Evolutionary conservation across 1,140 invertebrate species (phyloP).

Genomic region (Caenorhabditis elegans): DNA sequence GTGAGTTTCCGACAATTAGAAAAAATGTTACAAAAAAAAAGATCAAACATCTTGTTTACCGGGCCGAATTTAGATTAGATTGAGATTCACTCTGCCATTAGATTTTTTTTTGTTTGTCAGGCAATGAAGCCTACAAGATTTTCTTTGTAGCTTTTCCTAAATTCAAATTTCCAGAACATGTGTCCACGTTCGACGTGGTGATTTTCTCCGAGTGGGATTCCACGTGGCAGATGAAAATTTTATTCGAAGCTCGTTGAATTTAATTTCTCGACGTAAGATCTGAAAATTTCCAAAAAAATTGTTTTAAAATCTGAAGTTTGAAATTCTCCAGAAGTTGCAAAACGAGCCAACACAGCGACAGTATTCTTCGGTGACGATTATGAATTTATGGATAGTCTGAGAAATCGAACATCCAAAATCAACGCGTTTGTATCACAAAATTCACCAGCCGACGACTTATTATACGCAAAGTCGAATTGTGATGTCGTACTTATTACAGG

Average conservation of each 20-base stretch:
- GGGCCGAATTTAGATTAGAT: too few species aligned
- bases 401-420: not conserved
- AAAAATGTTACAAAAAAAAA: too few species aligned
- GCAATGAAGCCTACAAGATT: too few species aligned
- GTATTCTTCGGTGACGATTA: slow-evolving; percentile 2
- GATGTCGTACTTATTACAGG: not conserved
- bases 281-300: too few species aligned
- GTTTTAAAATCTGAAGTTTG: not conserved
- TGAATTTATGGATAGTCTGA: not conserved
- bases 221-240: not conserved
- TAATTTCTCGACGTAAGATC: too few species aligned
- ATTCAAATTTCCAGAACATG: not conserved
- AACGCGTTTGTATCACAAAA: not conserved
- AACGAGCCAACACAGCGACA: not conserved
- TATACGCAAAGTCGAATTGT: not conserved
- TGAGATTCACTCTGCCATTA: too few species aligned
- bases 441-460: not conserved
- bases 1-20: too few species aligned
- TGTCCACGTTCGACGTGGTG: not conserved
- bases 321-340: not conserved
- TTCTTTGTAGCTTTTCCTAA: too few species aligned
- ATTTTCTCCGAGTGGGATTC: not conserved
- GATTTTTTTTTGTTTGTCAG: too few species aligned
- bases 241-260: not conserved
- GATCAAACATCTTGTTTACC: too few species aligned